Evolutionary conservation across 2,797 vertebrate species (phyloP).

Genomic region (Pteronotus mesoamericanus): DNA sequence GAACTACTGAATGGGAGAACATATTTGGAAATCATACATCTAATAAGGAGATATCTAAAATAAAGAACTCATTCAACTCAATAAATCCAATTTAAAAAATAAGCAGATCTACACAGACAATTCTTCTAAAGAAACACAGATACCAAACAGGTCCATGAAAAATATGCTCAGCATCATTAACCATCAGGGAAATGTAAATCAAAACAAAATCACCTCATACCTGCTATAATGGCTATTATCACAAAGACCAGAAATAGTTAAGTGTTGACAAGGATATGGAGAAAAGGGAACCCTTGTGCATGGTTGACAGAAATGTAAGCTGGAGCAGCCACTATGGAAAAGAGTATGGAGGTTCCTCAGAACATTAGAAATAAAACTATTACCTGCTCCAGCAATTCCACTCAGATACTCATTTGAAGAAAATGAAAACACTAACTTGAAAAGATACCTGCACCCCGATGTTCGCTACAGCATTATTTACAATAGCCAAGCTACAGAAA

Average conservation of each 20-base stretch:
- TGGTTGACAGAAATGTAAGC: too few relatives aligned
- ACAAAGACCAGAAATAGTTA: background rate
- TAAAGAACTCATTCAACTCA: background rate
- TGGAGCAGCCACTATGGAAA: too few relatives aligned
- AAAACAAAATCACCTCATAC: background rate
- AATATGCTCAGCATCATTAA: too few relatives aligned
- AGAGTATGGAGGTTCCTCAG: too few relatives aligned
- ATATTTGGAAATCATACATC: background rate
- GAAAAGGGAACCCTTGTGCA: too few relatives aligned
- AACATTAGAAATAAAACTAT: too few relatives aligned
- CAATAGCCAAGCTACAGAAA: too few relatives aligned
- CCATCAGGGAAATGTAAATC: background rate
- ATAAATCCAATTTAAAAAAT: background rate
- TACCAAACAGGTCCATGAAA: background rate
- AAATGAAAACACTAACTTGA: too few relatives aligned
- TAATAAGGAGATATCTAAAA: background rate
- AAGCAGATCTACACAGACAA: background rate
- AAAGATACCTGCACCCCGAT: too few relatives aligned
- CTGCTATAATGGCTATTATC: background rate
- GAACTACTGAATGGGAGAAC: background rate
- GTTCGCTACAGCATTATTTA: too few relatives aligned
- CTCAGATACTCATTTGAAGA: too few relatives aligned
- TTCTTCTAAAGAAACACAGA: background rate
- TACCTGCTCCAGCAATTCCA: too few relatives aligned
- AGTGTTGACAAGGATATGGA: background rate